Conservation (phyloP, 2,888 invertebrate species). For the Lasioglossum zephyrum region DNA sequence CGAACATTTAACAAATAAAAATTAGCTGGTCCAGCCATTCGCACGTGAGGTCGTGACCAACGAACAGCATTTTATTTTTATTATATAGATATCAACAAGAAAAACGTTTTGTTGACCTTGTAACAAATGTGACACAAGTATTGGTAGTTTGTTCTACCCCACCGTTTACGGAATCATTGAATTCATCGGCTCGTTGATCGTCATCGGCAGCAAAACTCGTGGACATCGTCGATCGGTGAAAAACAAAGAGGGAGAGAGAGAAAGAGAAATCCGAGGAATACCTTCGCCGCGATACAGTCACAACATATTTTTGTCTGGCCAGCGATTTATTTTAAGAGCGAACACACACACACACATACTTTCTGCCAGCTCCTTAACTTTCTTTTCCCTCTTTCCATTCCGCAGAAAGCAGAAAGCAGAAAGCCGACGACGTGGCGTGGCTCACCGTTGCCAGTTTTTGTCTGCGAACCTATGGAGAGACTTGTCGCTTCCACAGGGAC, state of each 20-base stretch:
- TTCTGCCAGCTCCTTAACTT: constrained; percentile 57
- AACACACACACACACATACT: constrained; percentile 3
- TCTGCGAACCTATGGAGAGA: constrained; percentile 21
- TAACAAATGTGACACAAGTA: too few species aligned
- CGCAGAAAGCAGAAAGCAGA: constrained; percentile 18
- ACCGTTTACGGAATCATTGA: neutral
- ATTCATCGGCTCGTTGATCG: neutral
- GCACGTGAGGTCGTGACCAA: too few species aligned
- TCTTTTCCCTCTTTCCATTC: constrained; percentile 57
- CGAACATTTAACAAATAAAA: too few species aligned
- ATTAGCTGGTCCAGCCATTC: too few species aligned
- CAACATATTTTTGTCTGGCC: constrained; percentile 69
- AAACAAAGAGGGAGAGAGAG: neutral
- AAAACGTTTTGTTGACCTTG: too few species aligned
- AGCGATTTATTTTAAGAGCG: constrained; percentile 72
- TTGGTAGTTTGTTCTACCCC: too few species aligned
- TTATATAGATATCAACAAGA: too few species aligned
- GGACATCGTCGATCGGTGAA: neutral
- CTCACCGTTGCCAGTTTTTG: constrained; percentile 36
- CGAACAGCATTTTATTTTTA: too few species aligned
- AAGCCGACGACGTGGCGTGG: constrained; percentile 16
- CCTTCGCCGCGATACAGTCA: constrained; percentile 29
- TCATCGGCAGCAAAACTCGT: neutral
- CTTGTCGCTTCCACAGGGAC: constrained; percentile 22
- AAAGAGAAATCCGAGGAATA: constrained; percentile 22